Evolutionary conservation across 1,140 invertebrate species (phyloP).

Genomic region (Cepaea nemoralis): DNA sequence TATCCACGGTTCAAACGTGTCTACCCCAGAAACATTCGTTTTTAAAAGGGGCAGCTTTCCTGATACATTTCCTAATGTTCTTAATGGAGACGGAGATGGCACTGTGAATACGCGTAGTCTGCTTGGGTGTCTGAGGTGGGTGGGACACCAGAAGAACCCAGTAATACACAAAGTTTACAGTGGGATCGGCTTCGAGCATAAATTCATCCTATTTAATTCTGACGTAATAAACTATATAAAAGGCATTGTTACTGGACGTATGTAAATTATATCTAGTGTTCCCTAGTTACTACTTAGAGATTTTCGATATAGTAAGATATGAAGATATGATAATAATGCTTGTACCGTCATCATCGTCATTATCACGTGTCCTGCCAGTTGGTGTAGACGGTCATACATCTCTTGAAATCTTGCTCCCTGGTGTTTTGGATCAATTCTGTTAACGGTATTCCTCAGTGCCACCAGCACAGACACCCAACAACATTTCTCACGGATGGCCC

Average conservation of each 20-base stretch:
- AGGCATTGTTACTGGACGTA: slow-evolving; percentile 33
- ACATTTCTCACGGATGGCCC: too few species aligned
- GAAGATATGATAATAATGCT: too few species aligned
- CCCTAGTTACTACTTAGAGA: too few species aligned
- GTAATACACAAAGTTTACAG: slow-evolving; percentile 74
- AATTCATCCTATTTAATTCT: slow-evolving; percentile 71
- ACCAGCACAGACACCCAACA: too few species aligned
- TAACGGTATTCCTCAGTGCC: too few species aligned
- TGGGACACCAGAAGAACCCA: slow-evolving; percentile 73
- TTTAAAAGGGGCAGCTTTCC: slow-evolving; percentile 71
- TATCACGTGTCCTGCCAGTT: too few species aligned
- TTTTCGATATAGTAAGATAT: too few species aligned
- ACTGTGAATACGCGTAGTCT: slow-evolving; percentile 92
- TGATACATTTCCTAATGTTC: slow-evolving; percentile 82
- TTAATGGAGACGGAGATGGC: slow-evolving; percentile 92
- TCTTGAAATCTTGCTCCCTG: too few species aligned
- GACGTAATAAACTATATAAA: slow-evolving; percentile 55
- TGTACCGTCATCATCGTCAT: too few species aligned
- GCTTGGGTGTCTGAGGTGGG: slow-evolving; percentile 84
- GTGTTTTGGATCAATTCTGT: too few species aligned
- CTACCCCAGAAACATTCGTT: slow-evolving; percentile 78
- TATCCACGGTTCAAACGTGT: slow-evolving; percentile 84
- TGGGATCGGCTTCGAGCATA: slow-evolving; percentile 80
- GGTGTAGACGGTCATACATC: too few species aligned
- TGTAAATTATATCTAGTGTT: neutral